Base-by-base conservation (phyloP, 1,140 invertebrate genomes). In the Drosophila takahashii region DNA sequence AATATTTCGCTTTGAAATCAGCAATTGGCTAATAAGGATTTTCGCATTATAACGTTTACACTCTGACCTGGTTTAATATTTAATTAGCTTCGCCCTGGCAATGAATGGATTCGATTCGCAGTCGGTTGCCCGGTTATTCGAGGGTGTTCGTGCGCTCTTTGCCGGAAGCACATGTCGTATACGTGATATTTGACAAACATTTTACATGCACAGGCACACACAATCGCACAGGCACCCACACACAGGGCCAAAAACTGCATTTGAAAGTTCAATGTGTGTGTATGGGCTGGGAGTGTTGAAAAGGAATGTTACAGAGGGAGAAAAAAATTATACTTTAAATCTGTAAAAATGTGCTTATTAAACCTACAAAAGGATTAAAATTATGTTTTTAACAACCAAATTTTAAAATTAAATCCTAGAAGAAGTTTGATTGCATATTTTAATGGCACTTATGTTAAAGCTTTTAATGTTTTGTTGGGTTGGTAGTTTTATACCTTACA, bases 181-280 rank as follows among this genome's bases (percentile, higher is more conserved):
- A 87, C 83, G 81, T 86, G 71, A 86, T 81, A 86, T 87, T 86
- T 81, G 81, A 76, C 75, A 81, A 86, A 81, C 75, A 78, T 51
- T 75, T 69, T 64, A 67, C 75, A 69, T 42, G 64, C 58, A 73
- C 64, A 64, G 57, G 59, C 59, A 61, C 59, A 64, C 44, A 59
- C 26, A 22, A 22, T 22, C 22, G 22, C 22, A 22, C 22, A 22
- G 22, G 29, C 47, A 54, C 64, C 37, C 73, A 37, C 50, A 59
- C 41, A 36, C 37, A 66, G 44, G 22, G 37, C 51, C 66, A 45
- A 60, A 47, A 58, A 69, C 41, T 81, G 78, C 81, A 87, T 76
- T 86, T 67, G 36, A 62, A 81, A 57, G 59, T 67, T 42, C 48
- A 66, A 62, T 77, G 29, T 22, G 29, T 45, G 44, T 26, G 18